Evolutionary conservation across 2,797 vertebrate species (phyloP).

Genomic region (Anguilla megastoma): DNA sequence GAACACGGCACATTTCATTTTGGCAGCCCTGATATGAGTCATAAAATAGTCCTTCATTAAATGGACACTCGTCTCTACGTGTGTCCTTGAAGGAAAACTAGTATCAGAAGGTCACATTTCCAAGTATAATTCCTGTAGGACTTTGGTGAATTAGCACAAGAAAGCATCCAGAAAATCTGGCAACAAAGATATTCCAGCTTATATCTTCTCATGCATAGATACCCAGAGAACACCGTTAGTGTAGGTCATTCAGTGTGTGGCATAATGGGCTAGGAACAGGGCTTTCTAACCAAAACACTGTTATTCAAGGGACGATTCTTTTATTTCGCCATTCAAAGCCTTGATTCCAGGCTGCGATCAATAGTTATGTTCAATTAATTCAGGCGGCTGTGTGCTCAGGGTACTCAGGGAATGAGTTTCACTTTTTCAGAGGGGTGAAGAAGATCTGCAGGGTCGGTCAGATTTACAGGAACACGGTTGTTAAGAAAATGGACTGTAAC

Average conservation of each 20-base stretch:
- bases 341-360: neutral
- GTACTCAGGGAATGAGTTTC: neutral
- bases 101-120: neutral
- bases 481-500: too few relatives aligned
- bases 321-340: neutral
- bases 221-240: neutral
- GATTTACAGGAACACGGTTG: neutral
- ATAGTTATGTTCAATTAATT: neutral
- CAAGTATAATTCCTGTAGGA: neutral
- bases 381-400: neutral
- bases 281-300: neutral
- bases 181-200: neutral
- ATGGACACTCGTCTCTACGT: neutral
- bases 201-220: neutral
- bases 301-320: neutral
- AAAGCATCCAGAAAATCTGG: neutral
- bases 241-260: neutral
- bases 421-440: neutral
- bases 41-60: neutral
- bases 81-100: neutral
- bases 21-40: neutral
- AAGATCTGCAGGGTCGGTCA: neutral
- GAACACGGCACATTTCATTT: neutral
- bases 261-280: neutral
- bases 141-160: conserved; percentile 3